These are phyloP conservation scores for Quiscalus mexicanus DNA, from an alignment of 2,113 vertebrate genomes.

Conservation along the genomic window DNA sequence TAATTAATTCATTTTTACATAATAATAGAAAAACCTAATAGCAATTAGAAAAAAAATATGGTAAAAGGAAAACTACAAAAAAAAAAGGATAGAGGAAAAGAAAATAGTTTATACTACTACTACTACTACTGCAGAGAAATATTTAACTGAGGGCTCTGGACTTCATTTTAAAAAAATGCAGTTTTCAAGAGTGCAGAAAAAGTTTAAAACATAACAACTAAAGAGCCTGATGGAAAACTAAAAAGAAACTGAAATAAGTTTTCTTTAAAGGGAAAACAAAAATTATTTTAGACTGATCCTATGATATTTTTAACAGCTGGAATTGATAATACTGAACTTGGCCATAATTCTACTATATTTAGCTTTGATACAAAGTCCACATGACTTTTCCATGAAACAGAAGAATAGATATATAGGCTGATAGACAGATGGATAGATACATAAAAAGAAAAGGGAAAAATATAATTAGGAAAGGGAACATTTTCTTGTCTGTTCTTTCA, in stretches of 20 bases:
- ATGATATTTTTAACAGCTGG: conserved; percentile 37
- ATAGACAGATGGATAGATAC: conserved; percentile 38
- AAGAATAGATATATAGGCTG: not conserved
- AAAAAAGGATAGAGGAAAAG: not conserved
- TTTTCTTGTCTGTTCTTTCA: conserved; percentile 40
- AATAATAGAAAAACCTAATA: not conserved
- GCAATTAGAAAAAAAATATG: not conserved
- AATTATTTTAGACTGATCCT: not conserved
- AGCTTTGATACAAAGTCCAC: not conserved
- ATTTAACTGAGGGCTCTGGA: not conserved
- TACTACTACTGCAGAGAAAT: not conserved
- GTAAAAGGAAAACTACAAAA: not conserved
- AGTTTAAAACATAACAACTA: not conserved
- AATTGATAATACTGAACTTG: conserved; percentile 9
- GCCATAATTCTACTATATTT: conserved; percentile 16
- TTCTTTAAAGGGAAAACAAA: not conserved
- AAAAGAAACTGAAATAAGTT: not conserved
- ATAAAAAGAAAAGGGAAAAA: conserved; percentile 30
- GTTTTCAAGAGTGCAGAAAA: not conserved
- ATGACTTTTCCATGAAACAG: not conserved
- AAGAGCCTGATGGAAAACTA: not conserved
- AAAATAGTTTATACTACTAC: not conserved
- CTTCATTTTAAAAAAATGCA: not conserved
- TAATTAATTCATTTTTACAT: not conserved
- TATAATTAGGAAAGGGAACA: conserved; percentile 35